These are phyloP conservation scores for Lutraria rhynchaena DNA, from an alignment of 1,140 invertebrate genomes.

Conservation along the genomic window DNA sequence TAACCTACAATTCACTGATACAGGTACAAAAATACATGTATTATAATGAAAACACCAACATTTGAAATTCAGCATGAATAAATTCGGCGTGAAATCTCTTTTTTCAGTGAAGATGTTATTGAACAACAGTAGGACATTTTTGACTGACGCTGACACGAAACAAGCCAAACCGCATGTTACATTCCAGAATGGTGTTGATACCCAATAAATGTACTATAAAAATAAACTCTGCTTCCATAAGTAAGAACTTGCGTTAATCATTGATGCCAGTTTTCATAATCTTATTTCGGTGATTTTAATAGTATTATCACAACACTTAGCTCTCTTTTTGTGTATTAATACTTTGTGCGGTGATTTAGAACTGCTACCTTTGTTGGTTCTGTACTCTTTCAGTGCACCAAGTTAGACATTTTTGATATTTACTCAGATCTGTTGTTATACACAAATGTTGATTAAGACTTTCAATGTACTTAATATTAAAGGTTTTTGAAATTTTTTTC, in stretches of 20 bases:
- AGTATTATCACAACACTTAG: background rate
- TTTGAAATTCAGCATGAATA: no score
- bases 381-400: no score
- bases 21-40: no score
- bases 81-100: background rate
- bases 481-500: no score
- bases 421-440: no score
- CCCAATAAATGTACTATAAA: background rate
- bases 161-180: background rate
- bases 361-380: no score
- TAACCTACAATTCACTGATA: no score
- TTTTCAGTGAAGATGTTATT: constrained; percentile 24
- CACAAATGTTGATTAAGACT: no score
- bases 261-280: background rate
- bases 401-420: no score
- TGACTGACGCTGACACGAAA: background rate
- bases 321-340: background rate
- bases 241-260: background rate
- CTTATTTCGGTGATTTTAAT: background rate
- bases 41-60: no score
- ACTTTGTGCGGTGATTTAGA: background rate
- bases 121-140: background rate
- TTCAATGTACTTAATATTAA: no score
- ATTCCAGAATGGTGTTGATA: background rate
- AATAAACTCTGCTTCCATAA: background rate